Evolutionary conservation across 2,888 invertebrate species (phyloP).

Genomic region (Spodoptera littoralis): DNA sequence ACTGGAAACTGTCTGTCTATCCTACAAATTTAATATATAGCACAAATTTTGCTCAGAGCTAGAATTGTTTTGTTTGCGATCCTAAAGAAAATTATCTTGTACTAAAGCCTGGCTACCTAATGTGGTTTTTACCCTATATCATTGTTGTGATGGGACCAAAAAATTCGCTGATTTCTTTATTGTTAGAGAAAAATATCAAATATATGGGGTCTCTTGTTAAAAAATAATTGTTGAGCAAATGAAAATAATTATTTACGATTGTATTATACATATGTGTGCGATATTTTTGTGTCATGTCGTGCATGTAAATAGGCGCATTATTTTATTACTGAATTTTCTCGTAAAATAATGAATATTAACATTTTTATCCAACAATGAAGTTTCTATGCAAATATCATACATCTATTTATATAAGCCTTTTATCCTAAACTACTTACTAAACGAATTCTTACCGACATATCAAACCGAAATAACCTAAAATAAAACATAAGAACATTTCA

Average conservation of each 20-base stretch:
- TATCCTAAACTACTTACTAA: no score
- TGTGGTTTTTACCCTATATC: conserved; percentile 52
- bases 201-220: conserved; percentile 48
- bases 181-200: conserved; percentile 31
- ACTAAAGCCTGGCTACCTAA: conserved; percentile 28
- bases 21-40: conserved; percentile 16
- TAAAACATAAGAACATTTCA: no score
- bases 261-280: background rate
- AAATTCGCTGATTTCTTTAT: conserved; percentile 62
- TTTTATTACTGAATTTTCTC: no score
- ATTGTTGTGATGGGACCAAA: conserved; percentile 75
- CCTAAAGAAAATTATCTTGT: conserved; percentile 8
- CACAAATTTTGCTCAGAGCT: conserved; percentile 31
- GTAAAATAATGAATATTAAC: no score
- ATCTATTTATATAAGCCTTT: no score
- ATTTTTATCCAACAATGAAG: no score
- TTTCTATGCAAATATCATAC: no score
- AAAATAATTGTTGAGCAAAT: conserved; percentile 21
- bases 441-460: no score
- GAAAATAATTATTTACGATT: conserved; percentile 9
- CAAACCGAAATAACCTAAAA: no score
- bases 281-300: conserved; percentile 38
- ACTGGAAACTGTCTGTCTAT: background rate
- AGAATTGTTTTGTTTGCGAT: conserved; percentile 20
- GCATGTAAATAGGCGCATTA: background rate